A percentile compares a stretch with the other conserved stretches of the same genome.
Evolutionary conservation across 2,888 invertebrate genomes (phyloP).

Genomic region (Trachelus stipa): DNA sequence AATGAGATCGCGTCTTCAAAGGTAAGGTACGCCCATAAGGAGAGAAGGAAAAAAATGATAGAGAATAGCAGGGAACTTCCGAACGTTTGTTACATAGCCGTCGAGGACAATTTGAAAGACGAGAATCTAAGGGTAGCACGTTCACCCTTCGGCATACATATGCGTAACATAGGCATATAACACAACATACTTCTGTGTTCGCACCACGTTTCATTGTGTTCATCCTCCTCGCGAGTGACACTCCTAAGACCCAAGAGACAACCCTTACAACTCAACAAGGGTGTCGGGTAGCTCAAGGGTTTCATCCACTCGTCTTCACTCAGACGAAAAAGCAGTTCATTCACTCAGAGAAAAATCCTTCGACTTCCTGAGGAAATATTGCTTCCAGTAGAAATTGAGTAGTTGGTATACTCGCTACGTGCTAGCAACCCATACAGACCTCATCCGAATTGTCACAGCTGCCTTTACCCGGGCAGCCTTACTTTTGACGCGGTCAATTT

Average conservation of each 20-base stretch:
- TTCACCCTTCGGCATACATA: not conserved
- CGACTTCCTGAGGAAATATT: not conserved
- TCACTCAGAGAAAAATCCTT: not conserved
- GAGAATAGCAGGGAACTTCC: constrained; percentile 6
- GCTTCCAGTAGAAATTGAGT: not conserved
- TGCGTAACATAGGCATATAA: not conserved
- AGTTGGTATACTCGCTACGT: not conserved
- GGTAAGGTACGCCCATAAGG: not conserved
- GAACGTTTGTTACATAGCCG: constrained; percentile 10
- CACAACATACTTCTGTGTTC: not conserved
- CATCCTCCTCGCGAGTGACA: constrained; percentile 38
- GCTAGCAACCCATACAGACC: not conserved
- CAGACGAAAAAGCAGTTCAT: constrained; percentile 4
- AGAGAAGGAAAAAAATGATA: not conserved
- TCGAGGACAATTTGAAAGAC: not conserved
- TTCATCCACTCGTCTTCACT: constrained; percentile 29
- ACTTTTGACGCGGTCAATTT: constrained; percentile 41
- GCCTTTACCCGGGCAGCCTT: constrained; percentile 17
- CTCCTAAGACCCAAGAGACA: constrained; percentile 32
- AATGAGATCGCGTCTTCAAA: not conserved
- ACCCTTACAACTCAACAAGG: constrained; percentile 43
- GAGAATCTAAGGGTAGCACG: not conserved
- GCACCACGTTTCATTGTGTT: constrained; percentile 30
- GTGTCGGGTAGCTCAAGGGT: constrained; percentile 56
- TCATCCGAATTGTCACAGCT: constrained; percentile 44